Evolutionary conservation across 2,888 invertebrate species (phyloP).

Genomic region (Diogma glabrata): DNA sequence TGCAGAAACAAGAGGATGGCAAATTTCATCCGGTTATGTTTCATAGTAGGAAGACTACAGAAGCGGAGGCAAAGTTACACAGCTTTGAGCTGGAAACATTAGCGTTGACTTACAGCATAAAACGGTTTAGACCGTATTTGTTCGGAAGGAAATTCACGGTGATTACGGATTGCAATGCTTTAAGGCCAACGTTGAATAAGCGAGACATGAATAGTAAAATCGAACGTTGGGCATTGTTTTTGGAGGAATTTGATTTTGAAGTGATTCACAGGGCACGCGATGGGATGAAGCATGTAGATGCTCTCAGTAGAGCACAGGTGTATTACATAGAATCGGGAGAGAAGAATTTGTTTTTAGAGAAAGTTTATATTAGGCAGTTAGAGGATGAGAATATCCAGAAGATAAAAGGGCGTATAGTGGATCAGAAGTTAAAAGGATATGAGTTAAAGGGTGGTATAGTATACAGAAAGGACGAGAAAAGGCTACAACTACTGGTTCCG

Average conservation of each 20-base stretch:
- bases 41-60: background rate
- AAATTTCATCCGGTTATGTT: no score
- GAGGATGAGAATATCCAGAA: background rate
- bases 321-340: background rate
- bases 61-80: background rate
- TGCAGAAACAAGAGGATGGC: conserved; percentile 1
- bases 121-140: background rate
- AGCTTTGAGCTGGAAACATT: background rate
- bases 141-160: background rate
- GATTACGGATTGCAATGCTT: background rate
- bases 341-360: background rate
- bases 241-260: background rate
- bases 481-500: background rate
- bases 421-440: background rate
- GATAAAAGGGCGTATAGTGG: background rate
- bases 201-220: background rate
- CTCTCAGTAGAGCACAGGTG: background rate
- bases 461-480: background rate
- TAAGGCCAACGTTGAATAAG: background rate
- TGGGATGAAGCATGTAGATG: background rate
- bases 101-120: background rate
- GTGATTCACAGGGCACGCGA: background rate
- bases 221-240: background rate
- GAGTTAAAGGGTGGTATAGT: background rate
- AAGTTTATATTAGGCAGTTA: background rate